Evolutionary conservation across 2,113 vertebrate genomes (phyloP).

Genomic region (Ifrita kowaldi): DNA sequence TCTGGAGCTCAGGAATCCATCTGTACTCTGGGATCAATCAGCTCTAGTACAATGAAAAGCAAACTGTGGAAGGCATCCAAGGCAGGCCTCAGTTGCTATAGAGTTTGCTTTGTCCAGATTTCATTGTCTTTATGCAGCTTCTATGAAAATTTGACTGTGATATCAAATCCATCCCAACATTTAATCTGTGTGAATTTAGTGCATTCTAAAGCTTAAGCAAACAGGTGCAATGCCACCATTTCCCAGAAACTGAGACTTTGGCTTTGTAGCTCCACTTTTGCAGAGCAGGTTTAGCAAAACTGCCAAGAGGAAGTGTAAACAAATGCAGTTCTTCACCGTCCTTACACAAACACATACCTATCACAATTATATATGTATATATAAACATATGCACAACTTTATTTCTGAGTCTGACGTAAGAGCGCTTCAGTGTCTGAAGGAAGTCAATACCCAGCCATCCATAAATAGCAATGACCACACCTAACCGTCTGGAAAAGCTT

Average conservation of each 20-base stretch:
- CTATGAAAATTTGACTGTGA: not conserved
- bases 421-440: not conserved
- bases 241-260: not conserved
- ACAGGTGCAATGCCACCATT: not conserved
- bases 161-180: not conserved
- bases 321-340: not conserved
- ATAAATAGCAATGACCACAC: not conserved
- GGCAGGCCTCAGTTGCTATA: not conserved
- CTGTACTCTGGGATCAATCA: not conserved
- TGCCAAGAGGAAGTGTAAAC: not conserved
- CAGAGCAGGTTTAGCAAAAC: not conserved
- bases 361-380: not conserved
- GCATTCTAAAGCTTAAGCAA: not conserved
- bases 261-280: not conserved
- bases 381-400: not conserved
- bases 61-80: not conserved
- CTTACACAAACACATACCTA: not conserved
- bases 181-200: not conserved
- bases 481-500: not conserved
- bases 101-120: not conserved
- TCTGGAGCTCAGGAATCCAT: not conserved
- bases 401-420: not conserved
- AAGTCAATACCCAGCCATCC: not conserved
- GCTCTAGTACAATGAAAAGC: not conserved
- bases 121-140: not conserved